phyloP scores from a whole-genome alignment of 2,888 invertebrate species.

The Chloromyia formosa region DNA sequence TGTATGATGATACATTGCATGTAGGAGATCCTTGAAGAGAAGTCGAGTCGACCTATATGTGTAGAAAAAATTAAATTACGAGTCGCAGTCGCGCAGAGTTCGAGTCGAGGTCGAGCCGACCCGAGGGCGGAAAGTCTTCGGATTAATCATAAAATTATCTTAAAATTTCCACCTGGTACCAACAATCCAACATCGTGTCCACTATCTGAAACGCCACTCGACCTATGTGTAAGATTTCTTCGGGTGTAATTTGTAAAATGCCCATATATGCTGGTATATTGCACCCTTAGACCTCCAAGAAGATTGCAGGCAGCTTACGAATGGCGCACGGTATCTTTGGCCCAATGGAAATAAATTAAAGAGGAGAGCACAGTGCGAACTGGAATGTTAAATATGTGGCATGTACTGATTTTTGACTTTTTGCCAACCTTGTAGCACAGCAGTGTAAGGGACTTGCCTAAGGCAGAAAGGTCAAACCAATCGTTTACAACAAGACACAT shows the following conservation, averaged over 20 bases:
- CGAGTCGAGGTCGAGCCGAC: too few relatives aligned
- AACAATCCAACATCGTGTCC: neutral
- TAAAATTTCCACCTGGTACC: too few relatives aligned
- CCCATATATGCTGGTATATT: neutral
- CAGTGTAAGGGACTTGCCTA: neutral
- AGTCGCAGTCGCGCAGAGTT: too few relatives aligned
- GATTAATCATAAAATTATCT: too few relatives aligned
- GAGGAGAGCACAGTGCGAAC: neutral
- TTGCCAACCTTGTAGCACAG: neutral
- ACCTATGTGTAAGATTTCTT: neutral
- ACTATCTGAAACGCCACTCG: neutral
- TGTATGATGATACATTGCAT: too few relatives aligned
- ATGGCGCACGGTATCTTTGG: conserved; percentile 4
- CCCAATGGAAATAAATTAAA: neutral
- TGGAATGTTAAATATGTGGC: conserved; percentile 16
- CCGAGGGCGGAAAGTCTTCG: too few relatives aligned
- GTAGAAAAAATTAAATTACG: too few relatives aligned
- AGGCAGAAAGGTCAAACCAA: neutral
- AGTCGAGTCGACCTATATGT: too few relatives aligned
- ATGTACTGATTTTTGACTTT: conserved; percentile 13
- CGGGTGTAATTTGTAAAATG: neutral
- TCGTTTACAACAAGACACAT: neutral
- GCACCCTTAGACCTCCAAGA: conserved; percentile 3
- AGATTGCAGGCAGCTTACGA: neutral
- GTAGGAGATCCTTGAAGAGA: too few relatives aligned